Evolutionary conservation across 2,113 vertebrate genomes (phyloP), one percentile per base, ranked within the genome.

Genomic region (Dendropsophus ebraccatus): DNA sequence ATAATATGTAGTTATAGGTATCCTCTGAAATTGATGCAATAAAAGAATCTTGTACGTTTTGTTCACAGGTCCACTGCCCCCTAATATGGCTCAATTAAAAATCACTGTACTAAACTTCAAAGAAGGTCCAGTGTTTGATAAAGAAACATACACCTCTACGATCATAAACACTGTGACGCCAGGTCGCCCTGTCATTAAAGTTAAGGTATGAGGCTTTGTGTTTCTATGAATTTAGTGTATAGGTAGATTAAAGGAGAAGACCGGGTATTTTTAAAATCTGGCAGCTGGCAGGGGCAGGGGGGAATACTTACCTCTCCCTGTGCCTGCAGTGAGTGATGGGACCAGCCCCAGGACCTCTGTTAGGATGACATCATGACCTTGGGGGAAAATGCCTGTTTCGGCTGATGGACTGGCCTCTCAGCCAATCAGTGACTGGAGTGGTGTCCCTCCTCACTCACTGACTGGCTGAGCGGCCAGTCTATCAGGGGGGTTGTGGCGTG

Each of bases 141-240:
- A 0, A 0, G 5, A 83, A 0, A 13, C 7, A 10, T 96, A 94
- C 79, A 45, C 86, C 0, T 93, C 89, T 25, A 90, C 90, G 0
- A 30, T 96, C 35, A 90, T 94, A 25, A 95, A 72, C 89, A 89
- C 92, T 0, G 90, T 92, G 2, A 93, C 92, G 0, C 94, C 93
- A 87, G 95, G 90, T 88, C 91, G 91, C 56, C 78, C 92, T 0
- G 88, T 96, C 30, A 17, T 92, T 79, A 88, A 87, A 4, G 92
- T 95, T 23, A 90, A 93, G 93, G 95, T 96, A 89, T 8, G 72
- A 45, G 65, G 3, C 8, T n/a, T 1, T 10, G n/a, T 50, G 19
- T 35, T 8, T 70, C 19, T 32, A 37, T 50, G 70, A 47, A 65
- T 19, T 47, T 25, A 65, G 56, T 69, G 60, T 56, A 11, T 0